Percentiles rank a stretch among this genome's conserved stretches.
phyloP scores from a whole-genome alignment of 2,888 invertebrate genomes.

The Diadegma fenestrale region DNA sequence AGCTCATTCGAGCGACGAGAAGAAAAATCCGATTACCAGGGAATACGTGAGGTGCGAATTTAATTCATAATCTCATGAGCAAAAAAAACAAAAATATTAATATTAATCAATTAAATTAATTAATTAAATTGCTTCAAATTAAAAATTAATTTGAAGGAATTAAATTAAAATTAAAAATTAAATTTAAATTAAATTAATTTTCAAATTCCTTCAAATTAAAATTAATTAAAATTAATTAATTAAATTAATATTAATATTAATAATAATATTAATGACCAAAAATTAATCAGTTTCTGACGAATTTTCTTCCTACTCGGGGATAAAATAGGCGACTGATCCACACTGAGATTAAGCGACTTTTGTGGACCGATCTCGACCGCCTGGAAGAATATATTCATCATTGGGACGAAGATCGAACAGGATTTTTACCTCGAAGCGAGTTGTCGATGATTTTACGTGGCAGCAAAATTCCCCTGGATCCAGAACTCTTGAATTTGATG shows the following conservation, averaged over 20 bases:
- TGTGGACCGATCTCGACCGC: slow-evolving; percentile 90
- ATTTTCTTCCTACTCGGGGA: background rate
- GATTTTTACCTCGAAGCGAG: slow-evolving; percentile 87
- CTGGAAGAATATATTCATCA: slow-evolving; percentile 87
- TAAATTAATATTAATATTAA: no score
- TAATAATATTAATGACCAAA: no score
- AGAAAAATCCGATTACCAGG: slow-evolving; percentile 78
- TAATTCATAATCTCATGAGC: background rate
- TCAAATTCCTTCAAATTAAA: no score
- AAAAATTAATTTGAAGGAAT: no score
- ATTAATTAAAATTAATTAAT: no score
- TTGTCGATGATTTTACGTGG: slow-evolving; percentile 89
- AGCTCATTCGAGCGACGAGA: slow-evolving; percentile 89
- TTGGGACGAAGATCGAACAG: slow-evolving; percentile 86
- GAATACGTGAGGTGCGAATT: slow-evolving; percentile 80
- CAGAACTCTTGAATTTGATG: slow-evolving; percentile 89
- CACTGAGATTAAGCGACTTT: slow-evolving; percentile 89
- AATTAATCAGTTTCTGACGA: no score
- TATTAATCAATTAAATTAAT: no score
- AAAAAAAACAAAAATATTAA: slow-evolving; percentile 19
- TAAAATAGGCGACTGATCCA: slow-evolving; percentile 88
- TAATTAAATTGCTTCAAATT: no score
- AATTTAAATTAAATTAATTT: no score
- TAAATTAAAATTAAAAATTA: no score
- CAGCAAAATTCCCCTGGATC: slow-evolving; percentile 89